Evolutionary conservation across 2,113 vertebrate genomes (phyloP).

Genomic region (Sylvilagus bachmani): DNA sequence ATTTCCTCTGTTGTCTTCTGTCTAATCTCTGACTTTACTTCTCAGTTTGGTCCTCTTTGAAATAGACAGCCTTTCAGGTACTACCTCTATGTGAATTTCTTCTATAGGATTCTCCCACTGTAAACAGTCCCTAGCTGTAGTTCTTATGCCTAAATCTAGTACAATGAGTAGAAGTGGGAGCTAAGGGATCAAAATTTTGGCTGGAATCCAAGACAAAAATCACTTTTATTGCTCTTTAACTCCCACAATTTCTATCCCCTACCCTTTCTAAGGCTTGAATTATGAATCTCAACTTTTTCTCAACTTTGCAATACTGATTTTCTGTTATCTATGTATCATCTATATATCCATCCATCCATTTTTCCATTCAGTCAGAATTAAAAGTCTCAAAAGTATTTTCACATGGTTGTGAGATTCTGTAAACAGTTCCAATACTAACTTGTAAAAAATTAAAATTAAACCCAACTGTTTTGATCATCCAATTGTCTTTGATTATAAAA

Average conservation of each 20-base stretch:
- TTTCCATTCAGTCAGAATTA: not conserved
- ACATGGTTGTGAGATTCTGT: not conserved
- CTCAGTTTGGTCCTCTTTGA: no score
- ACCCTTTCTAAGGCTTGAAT: not conserved
- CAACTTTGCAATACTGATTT: not conserved
- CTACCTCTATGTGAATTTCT: no score
- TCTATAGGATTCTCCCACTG: no score
- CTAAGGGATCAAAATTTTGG: no score
- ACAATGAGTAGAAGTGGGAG: no score
- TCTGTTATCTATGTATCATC: not conserved
- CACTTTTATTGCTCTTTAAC: not conserved
- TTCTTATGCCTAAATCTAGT: no score
- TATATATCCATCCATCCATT: not conserved
- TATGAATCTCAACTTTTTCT: not conserved
- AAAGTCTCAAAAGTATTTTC: not conserved
- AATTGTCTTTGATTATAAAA: not conserved
- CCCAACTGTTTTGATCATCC: not conserved
- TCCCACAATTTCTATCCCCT: not conserved
- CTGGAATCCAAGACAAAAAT: not conserved
- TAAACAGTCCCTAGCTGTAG: no score
- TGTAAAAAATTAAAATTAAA: not conserved
- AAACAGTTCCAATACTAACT: not conserved
- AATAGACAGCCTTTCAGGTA: no score
- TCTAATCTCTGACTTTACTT: no score
- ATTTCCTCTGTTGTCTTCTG: no score